Evolutionary conservation across 2,113 vertebrate species (phyloP), one percentile per base, ranked within the genome.

Genomic region (Spea bombifrons): DNA sequence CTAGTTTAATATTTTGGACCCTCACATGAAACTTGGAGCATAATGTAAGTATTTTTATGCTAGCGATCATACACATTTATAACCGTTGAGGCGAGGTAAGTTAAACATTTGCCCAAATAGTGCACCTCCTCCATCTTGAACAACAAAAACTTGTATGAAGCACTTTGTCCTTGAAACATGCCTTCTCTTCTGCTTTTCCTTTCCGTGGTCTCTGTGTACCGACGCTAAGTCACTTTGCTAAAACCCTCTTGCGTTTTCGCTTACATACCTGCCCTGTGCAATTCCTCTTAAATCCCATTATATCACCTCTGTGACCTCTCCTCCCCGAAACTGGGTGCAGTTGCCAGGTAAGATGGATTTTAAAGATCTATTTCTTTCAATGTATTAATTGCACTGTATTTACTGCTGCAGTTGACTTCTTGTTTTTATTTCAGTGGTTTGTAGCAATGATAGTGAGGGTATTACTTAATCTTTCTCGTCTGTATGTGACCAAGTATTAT

Each of bases 31-130:
- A 70, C 87, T 86, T 91, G 90, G 90, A 88, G 87, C 89, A 89
- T 87, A 87, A 87, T 91, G 91, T 92, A 92, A 93, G 92, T 92
- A 92, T 92, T 80, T 79, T 86, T 81, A 83, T 86, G 82, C 86
- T 84, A 87, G 89, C 88, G 90, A 88, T 55, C 88, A 88, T 87
- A 88, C 69, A 85, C 52, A 87, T 90, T 89, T 89, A 12, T 90
- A 90, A 86, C 90, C 85, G 87, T 87, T 87, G 87, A 90, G 85
- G 89, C 88, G 92, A 93, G 92, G 92, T 93, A 93, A 93, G 92
- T 93, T 90, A 10, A 17, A 71, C 8, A 53, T 53, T 30, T 50
- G 5, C 13, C n/a, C 10, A 43, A 30, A 17, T 30, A 64, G 17
- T 4, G 16, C 16, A 59, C 9, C 4, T 59, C 15, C 15, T 59